Evolutionary conservation across 2,797 vertebrate species (phyloP), one percentile per base, ranked within the genome.

Genomic region (Gambusia yucatana): DNA sequence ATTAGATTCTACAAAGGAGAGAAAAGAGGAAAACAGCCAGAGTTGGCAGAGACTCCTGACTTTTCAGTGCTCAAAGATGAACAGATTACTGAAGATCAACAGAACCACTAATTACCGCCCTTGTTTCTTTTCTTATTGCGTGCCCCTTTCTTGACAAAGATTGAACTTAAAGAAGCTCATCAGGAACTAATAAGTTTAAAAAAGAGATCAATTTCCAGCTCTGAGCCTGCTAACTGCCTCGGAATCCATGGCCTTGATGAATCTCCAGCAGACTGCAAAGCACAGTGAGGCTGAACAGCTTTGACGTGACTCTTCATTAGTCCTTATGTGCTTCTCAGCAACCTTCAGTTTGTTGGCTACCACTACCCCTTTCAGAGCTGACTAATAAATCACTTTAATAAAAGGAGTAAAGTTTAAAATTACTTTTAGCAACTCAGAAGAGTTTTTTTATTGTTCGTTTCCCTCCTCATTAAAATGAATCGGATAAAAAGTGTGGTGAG

Each of bases 271-370:
- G 76, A 73, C 81, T 80, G 84, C 84, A 75, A 50, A 69, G 82
- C 87, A 85, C 81, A 83, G 81, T 83, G 57, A 75, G 48, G 46
- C 59, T 3, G 85, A 87, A 81, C 86, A 87, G 83, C 77, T 83
- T 80, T 79, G 77, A 89, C 79, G 82, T 72, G 77, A 57, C 83
- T 87, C 81, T 70, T 82, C 86, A 86, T 92, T 86, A 74, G 84
- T 89, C 80, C 81, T 89, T 76, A 77, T 47, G 77, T 72, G 73
- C 28, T 41, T 86, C 71, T 65, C 33, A 5, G 20, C 79, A 71
- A 84, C 48, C 78, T 78, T 77, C 33, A 14, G 14, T 50, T 28
- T 80, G 20, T 73, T 78, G 72, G 73, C 72, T 61, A 52, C 52
- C 61, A 52, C 50, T 39, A 25, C n/a, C 10, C 28, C 69, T 67